Evolutionary conservation across 2,888 invertebrate species (phyloP), one percentile per base, ranked within the genome.

Genomic region (Scaptomyza cyrtandrae): DNA sequence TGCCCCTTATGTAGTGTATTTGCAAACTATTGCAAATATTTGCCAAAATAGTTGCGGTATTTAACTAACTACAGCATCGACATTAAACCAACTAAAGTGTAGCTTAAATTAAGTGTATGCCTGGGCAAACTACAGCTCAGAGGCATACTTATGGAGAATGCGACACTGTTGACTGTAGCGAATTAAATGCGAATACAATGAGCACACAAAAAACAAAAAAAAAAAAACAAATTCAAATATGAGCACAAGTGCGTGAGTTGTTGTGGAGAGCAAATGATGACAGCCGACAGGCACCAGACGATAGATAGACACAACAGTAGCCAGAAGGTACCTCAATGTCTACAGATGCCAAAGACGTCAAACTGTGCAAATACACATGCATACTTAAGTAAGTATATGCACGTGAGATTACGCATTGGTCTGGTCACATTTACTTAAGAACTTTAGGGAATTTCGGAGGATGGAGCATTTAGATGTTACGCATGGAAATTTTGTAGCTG

Each of bases 21-120:
- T 75, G 62, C 78, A 43, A 35, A n/a, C 39, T 49, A 27, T 48
- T 46, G 58, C 35, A 78, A 82, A 86, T 83, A 78, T 86, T 82
- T 80, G 63, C 53, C 14, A 46, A 80, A 72, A 71, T 65, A 67
- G 75, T 60, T 80, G 66, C 49, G 56, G 66, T 67, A 68, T 80
- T 80, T 67, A 71, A 63, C 63, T 49, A 75, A 70, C 86, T 82
- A 67, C 80, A 70, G 75, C 70, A 54, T 39, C 57, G 57, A 59
- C 53, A 71, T 41, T 63, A 57, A 62, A 58, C 43, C 58, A 66
- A 71, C 59, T 67, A 13, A 44, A 48, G 39, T 48, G 46, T 16
- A 6, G 57, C 44, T 10, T 43, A 13, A 35, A 35, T 13, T 52
- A 11, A 27, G 44, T 62, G 41, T 46, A 37, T 50, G 57, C 48